phyloP scores from a whole-genome alignment of 2,888 invertebrate species.

The Leptodirus hochenwartii region DNA sequence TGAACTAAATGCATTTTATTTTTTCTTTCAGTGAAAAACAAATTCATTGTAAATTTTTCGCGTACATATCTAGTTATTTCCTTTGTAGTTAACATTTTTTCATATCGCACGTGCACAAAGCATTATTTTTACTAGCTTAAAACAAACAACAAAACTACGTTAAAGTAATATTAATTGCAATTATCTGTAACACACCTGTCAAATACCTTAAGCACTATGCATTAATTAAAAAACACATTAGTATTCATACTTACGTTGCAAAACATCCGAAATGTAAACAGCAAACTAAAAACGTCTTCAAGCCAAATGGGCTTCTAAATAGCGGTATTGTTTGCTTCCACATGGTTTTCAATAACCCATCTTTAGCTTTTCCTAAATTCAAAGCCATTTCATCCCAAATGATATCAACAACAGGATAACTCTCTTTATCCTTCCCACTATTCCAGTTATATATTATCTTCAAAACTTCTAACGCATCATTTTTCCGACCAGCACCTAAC shows the following conservation, averaged over 20 bases:
- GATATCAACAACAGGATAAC: slow-evolving; percentile 21
- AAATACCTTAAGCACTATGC: neutral
- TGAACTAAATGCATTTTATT: no score
- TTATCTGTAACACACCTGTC: no score
- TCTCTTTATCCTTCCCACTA: slow-evolving; percentile 18
- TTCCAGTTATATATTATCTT: slow-evolving; percentile 22
- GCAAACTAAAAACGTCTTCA: slow-evolving; percentile 24
- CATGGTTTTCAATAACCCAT: slow-evolving; percentile 18
- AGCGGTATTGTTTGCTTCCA: slow-evolving; percentile 26
- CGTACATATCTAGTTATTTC: no score
- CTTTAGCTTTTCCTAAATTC: slow-evolving; percentile 11
- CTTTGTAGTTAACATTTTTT: no score
- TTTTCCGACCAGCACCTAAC: slow-evolving; percentile 19
- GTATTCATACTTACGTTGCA: slow-evolving; percentile 20
- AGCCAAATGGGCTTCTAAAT: slow-evolving; percentile 19
- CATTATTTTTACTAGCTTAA: no score
- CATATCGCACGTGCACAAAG: no score
- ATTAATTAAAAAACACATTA: slow-evolving; percentile 5
- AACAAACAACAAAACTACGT: no score
- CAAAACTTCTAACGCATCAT: slow-evolving; percentile 21
- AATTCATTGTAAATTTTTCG: no score
- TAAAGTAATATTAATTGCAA: neutral
- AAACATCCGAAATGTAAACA: slow-evolving; percentile 27
- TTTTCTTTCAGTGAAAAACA: no score
- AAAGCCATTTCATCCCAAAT: slow-evolving; percentile 18